Percentiles rank a stretch among this genome's conserved stretches.
Evolutionary conservation across 2,888 invertebrate species (phyloP).

Genomic region (Drosophila siamana): DNA sequence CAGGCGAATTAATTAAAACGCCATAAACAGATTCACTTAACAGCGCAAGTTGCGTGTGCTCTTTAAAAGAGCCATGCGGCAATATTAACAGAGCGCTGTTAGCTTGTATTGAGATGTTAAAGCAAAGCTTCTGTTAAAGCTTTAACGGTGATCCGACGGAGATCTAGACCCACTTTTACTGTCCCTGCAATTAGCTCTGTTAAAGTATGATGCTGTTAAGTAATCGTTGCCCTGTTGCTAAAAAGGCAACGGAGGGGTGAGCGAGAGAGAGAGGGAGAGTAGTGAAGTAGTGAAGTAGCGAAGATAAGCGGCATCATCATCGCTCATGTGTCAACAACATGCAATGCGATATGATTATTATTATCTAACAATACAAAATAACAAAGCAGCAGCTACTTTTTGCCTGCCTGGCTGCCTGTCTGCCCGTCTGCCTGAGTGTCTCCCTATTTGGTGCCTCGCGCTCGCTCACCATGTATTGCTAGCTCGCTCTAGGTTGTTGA

Average conservation of each 20-base stretch:
- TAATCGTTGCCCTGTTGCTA: slow-evolving; percentile 8
- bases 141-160: background rate
- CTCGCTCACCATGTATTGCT: slow-evolving; percentile 4
- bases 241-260: slow-evolving; percentile 13
- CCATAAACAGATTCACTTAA: slow-evolving; percentile 33
- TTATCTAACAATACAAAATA: slow-evolving; percentile 77
- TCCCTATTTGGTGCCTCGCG: slow-evolving; percentile 7
- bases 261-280: background rate
- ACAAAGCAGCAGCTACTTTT: slow-evolving; percentile 75
- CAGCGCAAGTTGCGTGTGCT: slow-evolving; percentile 20
- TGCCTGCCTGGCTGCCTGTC: slow-evolving; percentile 56
- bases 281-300: slow-evolving; percentile 18
- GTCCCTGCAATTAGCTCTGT: slow-evolving; percentile 28
- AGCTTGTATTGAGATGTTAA: background rate
- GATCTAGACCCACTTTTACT: too few species aligned
- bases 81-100: slow-evolving; percentile 20
- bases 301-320: slow-evolving; percentile 71
- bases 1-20: slow-evolving; percentile 63
- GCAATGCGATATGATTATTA: slow-evolving; percentile 80
- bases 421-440: slow-evolving; percentile 18
- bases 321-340: slow-evolving; percentile 80
- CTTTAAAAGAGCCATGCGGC: background rate
- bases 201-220: slow-evolving; percentile 47
- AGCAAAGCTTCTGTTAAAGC: slow-evolving; percentile 21
- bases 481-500: slow-evolving; percentile 59